Evolutionary conservation across 2,888 invertebrate genomes (phyloP).

Genomic region (Notocelia uddmanniana): DNA sequence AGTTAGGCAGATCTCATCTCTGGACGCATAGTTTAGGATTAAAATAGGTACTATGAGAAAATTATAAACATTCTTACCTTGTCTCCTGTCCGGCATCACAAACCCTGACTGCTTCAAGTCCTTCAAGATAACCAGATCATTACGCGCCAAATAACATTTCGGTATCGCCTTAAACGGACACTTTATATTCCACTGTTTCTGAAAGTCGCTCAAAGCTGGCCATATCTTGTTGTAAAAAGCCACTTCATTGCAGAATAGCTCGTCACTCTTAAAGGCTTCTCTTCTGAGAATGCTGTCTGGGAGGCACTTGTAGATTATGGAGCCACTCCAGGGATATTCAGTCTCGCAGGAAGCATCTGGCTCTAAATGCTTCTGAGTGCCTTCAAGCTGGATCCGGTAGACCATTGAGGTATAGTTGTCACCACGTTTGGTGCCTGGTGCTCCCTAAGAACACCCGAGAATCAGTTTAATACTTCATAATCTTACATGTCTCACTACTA

Average conservation of each 20-base stretch:
- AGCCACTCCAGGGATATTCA: slow-evolving; percentile 87
- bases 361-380: slow-evolving; percentile 67
- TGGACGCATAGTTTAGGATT: background rate
- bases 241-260: slow-evolving; percentile 90
- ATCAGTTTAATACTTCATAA: background rate
- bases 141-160: slow-evolving; percentile 86
- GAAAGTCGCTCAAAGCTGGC: slow-evolving; percentile 87
- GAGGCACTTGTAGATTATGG: slow-evolving; percentile 89
- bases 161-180: slow-evolving; percentile 85
- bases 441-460: slow-evolving; percentile 80
- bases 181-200: slow-evolving; percentile 75
- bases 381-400: slow-evolving; percentile 88
- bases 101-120: slow-evolving; percentile 87
- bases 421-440: slow-evolving; percentile 89
- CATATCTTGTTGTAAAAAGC: slow-evolving; percentile 90
- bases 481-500: background rate
- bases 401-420: slow-evolving; percentile 92
- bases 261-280: slow-evolving; percentile 90
- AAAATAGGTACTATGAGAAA: background rate
- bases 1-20: no score
- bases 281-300: slow-evolving; percentile 87
- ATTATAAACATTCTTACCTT: slow-evolving; percentile 49
- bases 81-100: slow-evolving; percentile 87
- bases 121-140: slow-evolving; percentile 86
- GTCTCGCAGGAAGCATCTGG: slow-evolving; percentile 63